phyloP scores from a whole-genome alignment of 2,888 invertebrate genomes.

The Patella depressa region DNA sequence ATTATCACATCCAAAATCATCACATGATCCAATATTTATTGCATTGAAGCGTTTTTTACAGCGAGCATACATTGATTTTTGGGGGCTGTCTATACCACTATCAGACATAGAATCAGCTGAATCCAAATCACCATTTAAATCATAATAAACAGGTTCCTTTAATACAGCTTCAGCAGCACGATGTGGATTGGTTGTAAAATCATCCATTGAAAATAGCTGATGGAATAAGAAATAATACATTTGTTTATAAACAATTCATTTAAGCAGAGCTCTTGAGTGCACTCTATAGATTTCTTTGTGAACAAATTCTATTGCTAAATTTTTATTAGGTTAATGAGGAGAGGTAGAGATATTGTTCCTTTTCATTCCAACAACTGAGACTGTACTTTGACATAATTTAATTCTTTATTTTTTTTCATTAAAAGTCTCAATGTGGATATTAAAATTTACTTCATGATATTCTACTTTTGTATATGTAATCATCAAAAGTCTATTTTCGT shows the following conservation, averaged over 20 bases:
- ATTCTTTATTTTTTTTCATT: not conserved
- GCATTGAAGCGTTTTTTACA: constrained; percentile 6
- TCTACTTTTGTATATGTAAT: not conserved
- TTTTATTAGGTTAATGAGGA: too few species aligned
- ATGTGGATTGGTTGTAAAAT: constrained; percentile 41
- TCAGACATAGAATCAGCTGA: not conserved
- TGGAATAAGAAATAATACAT: not conserved
- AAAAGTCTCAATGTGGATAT: not conserved
- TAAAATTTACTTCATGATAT: too few species aligned
- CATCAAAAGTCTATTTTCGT: too few species aligned
- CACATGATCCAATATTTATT: constrained; percentile 37
- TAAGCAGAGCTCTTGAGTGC: too few species aligned
- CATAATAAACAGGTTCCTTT: constrained; percentile 6
- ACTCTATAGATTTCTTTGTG: too few species aligned
- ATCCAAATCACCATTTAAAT: not conserved
- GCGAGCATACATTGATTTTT: not conserved
- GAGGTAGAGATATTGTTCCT: too few species aligned
- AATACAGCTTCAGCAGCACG: constrained; percentile 30
- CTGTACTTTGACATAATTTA: too few species aligned
- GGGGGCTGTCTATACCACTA: not conserved
- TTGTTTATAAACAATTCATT: too few species aligned
- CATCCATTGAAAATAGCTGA: constrained; percentile 12
- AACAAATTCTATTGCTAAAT: too few species aligned
- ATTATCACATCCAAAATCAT: constrained; percentile 57
- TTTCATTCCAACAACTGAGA: too few species aligned